These are phyloP conservation scores for Drosophila differens DNA, from an alignment of 2,888 invertebrate genomes.

Conservation along the genomic window DNA sequence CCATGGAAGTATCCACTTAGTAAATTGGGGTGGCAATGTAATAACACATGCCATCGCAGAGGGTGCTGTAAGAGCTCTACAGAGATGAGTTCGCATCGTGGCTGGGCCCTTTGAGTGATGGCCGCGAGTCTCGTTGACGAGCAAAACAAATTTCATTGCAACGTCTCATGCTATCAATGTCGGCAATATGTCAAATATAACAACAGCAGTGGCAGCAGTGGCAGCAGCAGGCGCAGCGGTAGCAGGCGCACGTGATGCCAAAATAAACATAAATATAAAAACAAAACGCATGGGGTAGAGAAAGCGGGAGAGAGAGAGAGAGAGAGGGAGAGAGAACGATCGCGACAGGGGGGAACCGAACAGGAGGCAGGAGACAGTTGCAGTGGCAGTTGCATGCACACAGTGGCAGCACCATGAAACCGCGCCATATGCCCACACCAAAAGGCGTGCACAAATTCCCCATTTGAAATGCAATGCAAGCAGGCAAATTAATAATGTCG, in stretches of 20 bases:
- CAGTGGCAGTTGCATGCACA: constrained; percentile 29
- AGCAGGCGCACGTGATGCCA: constrained; percentile 67
- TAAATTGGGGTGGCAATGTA: constrained; percentile 28
- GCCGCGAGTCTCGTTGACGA: constrained; percentile 71
- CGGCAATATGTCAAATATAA: constrained; percentile 74
- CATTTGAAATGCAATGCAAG: constrained; percentile 57
- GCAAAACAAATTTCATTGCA: constrained; percentile 79
- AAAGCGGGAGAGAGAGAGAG: neutral
- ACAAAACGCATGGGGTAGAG: constrained; percentile 25
- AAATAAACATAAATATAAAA: constrained; percentile 47
- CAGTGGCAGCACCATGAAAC: constrained; percentile 27
- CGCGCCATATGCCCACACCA: constrained; percentile 42
- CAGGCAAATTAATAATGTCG: constrained; percentile 76
- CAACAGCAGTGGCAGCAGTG: constrained; percentile 35
- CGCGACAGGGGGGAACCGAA: constrained; percentile 11
- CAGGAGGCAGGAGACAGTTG: neutral
- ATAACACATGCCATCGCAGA: constrained; percentile 20
- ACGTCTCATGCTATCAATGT: constrained; percentile 77
- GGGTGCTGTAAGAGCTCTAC: constrained; percentile 6
- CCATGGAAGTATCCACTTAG: neutral
- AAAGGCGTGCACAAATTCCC: constrained; percentile 65
- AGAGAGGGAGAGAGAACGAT: constrained; percentile 6
- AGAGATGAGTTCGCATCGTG: constrained; percentile 37
- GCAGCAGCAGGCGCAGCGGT: constrained; percentile 30
- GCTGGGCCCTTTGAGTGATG: constrained; percentile 59